Percentiles rank a stretch among this genome's conserved stretches.
phyloP scores from a whole-genome alignment of 2,113 vertebrate species.

The Syngnathoides biaculeatus region DNA sequence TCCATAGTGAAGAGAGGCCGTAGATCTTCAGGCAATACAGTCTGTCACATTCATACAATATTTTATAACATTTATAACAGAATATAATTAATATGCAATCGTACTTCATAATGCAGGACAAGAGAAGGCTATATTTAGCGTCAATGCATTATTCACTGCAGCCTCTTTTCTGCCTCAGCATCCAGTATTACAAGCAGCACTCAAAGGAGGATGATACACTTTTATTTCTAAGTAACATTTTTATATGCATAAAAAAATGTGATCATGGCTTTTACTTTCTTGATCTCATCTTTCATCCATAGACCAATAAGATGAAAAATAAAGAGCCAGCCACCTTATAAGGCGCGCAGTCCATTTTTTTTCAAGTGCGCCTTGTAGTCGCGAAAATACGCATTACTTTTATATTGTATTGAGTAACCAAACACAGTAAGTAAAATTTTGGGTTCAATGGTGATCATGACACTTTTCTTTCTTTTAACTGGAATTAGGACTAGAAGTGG shows the following conservation, averaged over 20 bases:
- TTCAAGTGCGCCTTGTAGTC: too few relatives aligned
- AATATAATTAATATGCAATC: conserved; percentile 33
- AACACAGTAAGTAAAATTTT: too few relatives aligned
- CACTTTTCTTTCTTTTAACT: too few relatives aligned
- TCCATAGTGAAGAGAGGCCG: conserved; percentile 93
- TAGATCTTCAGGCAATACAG: conserved; percentile 93
- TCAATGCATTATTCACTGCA: conserved; percentile 49
- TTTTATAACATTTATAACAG: background rate
- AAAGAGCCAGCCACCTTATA: background rate
- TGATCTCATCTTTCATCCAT: background rate
- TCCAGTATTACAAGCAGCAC: background rate
- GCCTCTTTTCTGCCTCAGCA: conserved; percentile 15
- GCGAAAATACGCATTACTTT: too few relatives aligned
- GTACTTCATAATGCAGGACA: conserved; percentile 26
- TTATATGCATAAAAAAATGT: background rate
- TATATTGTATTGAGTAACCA: too few relatives aligned
- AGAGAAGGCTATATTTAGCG: conserved; percentile 47
- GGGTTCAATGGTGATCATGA: too few relatives aligned
- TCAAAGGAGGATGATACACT: background rate
- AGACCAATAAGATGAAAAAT: background rate
- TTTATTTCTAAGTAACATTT: background rate
- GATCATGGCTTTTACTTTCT: background rate
- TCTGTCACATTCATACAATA: conserved; percentile 60
- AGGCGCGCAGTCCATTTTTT: too few relatives aligned
- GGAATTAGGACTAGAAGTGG: too few relatives aligned